Evolutionary conservation across 1,140 invertebrate species (phyloP), one percentile per base, ranked within the genome.

Genomic region (Drosophila santomea): DNA sequence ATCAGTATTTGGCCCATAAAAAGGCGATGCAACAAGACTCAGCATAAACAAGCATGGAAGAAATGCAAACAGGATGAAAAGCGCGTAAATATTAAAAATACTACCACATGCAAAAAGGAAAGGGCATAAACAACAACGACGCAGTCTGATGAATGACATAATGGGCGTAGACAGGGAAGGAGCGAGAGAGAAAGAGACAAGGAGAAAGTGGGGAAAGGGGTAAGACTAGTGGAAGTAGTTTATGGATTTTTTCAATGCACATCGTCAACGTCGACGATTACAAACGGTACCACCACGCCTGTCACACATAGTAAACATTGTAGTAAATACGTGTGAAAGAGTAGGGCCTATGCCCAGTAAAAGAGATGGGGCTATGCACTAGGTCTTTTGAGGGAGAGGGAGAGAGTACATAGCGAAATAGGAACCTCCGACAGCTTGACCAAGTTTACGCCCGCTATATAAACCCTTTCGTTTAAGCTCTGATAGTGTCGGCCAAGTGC

Each of bases 251-350:
- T 77, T 44, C 55, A 52, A 57, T 63, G 52, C 58, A 48, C 32
- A 74, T 73, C 64, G 64, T 38, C 61, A 66, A 66, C 64, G 64
- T 32, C 36, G 64, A 66, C 64, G 64, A 68, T 48, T 66, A 48
- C 58, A 41, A 66, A 62, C 44, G 44, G 50, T 45, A 14, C 39
- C 28, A 60, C 43, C 56, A 45, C 57, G 52, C 56, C 66, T 73
- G 78, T 77, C 74, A 76, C 82, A 88, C 83, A 79, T 88, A 88
- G 83, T 88, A 88, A 88, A 88, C 83, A 88, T 83, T 89, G 84
- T 88, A 88, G 83, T 88, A 88, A 77, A 69, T 86, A 72, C 62
- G 73, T 66, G 83, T 45, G 75, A 75, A 61, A 50, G 50, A 78
- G 56, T 47, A 51, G 36, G 35, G 43, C 20, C 10, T n/a, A 39